Conservation (phyloP, 2,888 invertebrate genomes). For the Cyaniris semiargus region DNA sequence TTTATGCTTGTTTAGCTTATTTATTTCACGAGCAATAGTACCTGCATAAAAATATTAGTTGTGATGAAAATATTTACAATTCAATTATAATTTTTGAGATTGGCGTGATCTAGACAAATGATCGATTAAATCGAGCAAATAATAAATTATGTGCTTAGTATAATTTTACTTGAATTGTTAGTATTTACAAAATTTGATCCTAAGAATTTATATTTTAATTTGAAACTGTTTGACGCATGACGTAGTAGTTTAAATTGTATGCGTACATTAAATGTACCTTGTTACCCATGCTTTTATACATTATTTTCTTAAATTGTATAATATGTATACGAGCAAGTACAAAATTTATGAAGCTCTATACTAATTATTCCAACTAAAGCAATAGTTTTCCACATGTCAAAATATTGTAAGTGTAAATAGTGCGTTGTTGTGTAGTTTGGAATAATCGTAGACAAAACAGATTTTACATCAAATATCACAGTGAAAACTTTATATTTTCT, state of each 20-base stretch:
- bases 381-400: neutral
- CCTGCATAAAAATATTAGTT: conserved; percentile 14
- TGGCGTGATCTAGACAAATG: conserved; percentile 37
- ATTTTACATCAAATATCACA: neutral
- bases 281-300: neutral
- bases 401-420: conserved; percentile 10
- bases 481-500: neutral
- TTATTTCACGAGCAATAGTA: conserved; percentile 18
- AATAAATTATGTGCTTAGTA: conserved; percentile 30
- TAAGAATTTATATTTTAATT: neutral
- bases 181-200: conserved; percentile 36
- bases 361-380: neutral
- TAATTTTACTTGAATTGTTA: conserved; percentile 34
- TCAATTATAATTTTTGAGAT: conserved; percentile 18
- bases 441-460: neutral
- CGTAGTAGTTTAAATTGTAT: neutral
- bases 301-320: neutral
- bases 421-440: conserved; percentile 11
- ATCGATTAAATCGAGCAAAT: conserved; percentile 56
- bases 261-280: conserved; percentile 12
- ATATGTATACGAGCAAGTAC: conserved; percentile 15
- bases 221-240: neutral
- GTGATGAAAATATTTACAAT: conserved; percentile 29
- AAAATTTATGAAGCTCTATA: conserved; percentile 9
- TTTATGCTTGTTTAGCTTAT: conserved; percentile 8